Base-by-base conservation (phyloP, 2,113 vertebrate genomes). In the Urocynchramus pylzowi region DNA sequence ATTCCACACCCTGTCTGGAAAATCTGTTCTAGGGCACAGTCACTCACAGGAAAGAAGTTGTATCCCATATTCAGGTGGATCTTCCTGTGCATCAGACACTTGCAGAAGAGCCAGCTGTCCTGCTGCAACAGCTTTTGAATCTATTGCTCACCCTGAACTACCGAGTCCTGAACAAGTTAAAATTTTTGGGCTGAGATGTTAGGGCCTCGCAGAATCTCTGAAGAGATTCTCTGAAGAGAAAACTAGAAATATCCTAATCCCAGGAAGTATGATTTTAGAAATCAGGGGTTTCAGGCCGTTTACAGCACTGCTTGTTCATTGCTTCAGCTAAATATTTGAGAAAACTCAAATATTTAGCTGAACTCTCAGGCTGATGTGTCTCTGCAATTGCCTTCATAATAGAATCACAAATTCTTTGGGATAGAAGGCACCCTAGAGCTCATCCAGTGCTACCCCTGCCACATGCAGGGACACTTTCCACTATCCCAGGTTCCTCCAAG, bases 401-500 rank as follows among this genome's bases (percentile, higher is more conserved):
- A n/a, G 24, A 68, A 37, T 44, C 68, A 44, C 14, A 7, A 56
- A 47, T 26, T 6, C 7, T 67, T 39, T 53, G 30, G 16, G 16
- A 13, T 45, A 7, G 13, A 60, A 75, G 9, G 17, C 20, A 15
- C 11, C 39, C 53, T 41, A 18, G 10, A 53, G 5, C 7, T 45
- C 28, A 39, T 15, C 23, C 28, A 17, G n/a, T 10, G 0, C 16
- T 15, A 39, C 1, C 6, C 16, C 33, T 75, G 53, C 54, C 16
- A 10, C 13, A 28, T 7, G 6, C 53, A 47, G 39, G 20, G 13
- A 47, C 30, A 53, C 2, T 10, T 76, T 9, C 41, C n/a, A 27
- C 15, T 6, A 0, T 3, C 6, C 35, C 31, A 56, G 26, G 10
- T 0, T 56, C 1, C 16, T 82, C 24, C 53, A 9, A 67, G 28